Percentiles rank a stretch among this genome's conserved stretches.
Evolutionary conservation across 2,797 vertebrate species (phyloP).

Genomic region (Sebastes dallii): DNA sequence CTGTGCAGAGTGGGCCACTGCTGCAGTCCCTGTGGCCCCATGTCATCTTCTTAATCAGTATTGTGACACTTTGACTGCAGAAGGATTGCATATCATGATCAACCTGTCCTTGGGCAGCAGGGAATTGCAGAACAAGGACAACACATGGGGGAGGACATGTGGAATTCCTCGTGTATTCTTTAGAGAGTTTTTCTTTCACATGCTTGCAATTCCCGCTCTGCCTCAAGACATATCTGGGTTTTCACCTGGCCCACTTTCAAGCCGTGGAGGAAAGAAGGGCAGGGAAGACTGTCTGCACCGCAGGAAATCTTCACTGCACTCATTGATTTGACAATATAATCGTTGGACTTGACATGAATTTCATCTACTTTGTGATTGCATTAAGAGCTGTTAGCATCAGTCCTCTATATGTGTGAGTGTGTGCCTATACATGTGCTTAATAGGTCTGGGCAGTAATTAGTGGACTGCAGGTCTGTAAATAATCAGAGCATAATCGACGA

Average conservation of each 20-base stretch:
- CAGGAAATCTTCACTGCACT: neutral
- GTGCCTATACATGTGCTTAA: neutral
- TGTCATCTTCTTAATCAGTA: conserved; percentile 40
- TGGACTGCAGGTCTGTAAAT: conserved; percentile 20
- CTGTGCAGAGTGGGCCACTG: neutral
- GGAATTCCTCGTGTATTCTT: conserved; percentile 10
- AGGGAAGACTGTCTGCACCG: neutral
- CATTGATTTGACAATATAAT: neutral
- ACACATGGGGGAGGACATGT: neutral
- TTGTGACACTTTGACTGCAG: conserved; percentile 46
- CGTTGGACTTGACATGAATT: neutral
- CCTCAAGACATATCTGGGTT: conserved; percentile 50
- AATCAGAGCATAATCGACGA: conserved; percentile 1
- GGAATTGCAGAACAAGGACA: conserved; percentile 11
- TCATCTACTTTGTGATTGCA: neutral
- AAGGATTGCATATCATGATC: conserved; percentile 7
- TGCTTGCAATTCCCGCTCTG: neutral
- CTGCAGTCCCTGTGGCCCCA: neutral
- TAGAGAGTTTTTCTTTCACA: conserved; percentile 12
- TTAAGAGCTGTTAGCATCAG: conserved; percentile 18
- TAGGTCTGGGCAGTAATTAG: conserved; percentile 21
- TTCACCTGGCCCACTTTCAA: conserved; percentile 55
- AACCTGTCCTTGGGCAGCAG: conserved; percentile 38
- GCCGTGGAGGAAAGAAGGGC: neutral
- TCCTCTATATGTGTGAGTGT: neutral